Evolutionary conservation across 2,888 invertebrate species (phyloP).

Genomic region (Lydus trimaculatus): DNA sequence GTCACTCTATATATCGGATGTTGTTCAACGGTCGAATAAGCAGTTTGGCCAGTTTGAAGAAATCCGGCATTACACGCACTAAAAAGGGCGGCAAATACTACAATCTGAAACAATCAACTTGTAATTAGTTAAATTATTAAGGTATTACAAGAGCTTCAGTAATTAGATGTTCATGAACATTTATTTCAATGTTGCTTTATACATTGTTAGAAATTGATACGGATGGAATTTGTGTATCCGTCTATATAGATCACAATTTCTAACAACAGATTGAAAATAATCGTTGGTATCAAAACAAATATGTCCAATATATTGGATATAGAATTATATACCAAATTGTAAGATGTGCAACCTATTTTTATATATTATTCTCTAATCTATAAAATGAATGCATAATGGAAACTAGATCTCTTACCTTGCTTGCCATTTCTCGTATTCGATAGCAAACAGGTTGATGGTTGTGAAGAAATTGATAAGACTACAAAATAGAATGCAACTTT

Average conservation of each 20-base stretch:
- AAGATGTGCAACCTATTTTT: slow-evolving; percentile 16
- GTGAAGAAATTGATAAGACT: slow-evolving; percentile 45
- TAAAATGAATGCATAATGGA: slow-evolving; percentile 9
- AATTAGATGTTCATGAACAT: no score
- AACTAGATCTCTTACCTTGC: slow-evolving; percentile 43
- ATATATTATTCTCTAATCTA: slow-evolving; percentile 12
- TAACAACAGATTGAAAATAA: slow-evolving; percentile 14
- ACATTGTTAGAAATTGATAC: not conserved
- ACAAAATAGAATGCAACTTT: slow-evolving; percentile 40
- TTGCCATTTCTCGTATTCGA: slow-evolving; percentile 39
- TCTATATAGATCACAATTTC: slow-evolving; percentile 8
- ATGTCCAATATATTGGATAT: slow-evolving; percentile 13
- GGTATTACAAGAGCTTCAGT: no score
- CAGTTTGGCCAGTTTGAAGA: slow-evolving; percentile 39
- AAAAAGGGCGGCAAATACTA: slow-evolving; percentile 29
- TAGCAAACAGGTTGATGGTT: slow-evolving; percentile 35
- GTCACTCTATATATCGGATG: slow-evolving; percentile 36
- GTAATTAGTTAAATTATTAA: no score
- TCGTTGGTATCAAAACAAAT: slow-evolving; percentile 9
- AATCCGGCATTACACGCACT: slow-evolving; percentile 35
- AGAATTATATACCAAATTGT: slow-evolving; percentile 1
- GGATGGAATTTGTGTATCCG: not conserved
- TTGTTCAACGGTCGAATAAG: slow-evolving; percentile 46
- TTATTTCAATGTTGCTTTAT: not conserved
- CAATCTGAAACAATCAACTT: slow-evolving; percentile 24